Evolutionary conservation across 1,140 invertebrate genomes (phyloP).

Genomic region (Carposina sasakii): DNA sequence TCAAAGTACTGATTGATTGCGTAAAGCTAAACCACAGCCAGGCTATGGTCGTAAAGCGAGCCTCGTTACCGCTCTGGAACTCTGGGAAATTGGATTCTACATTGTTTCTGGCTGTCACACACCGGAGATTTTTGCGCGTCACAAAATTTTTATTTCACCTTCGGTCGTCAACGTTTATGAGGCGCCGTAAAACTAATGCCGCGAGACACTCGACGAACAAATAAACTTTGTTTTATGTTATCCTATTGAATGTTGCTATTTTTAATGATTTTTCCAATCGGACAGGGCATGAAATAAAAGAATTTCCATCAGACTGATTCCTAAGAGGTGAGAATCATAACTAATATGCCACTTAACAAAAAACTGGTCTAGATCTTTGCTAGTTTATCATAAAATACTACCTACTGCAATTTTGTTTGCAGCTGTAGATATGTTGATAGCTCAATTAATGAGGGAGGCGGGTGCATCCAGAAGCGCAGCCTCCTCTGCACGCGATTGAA

Average conservation of each 20-base stretch:
- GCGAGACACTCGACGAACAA: constrained; percentile 13
- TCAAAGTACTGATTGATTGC: constrained; percentile 36
- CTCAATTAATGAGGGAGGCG: constrained; percentile 31
- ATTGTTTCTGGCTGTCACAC: constrained; percentile 28
- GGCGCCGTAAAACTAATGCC: constrained; percentile 28
- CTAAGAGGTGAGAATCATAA: too few species aligned
- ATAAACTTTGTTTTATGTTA: constrained; percentile 15
- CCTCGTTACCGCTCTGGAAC: constrained; percentile 11
- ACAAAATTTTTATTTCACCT: constrained; percentile 34
- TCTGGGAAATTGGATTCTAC: constrained; percentile 32
- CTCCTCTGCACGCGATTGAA: constrained; percentile 26
- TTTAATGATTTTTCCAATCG: constrained; percentile 6
- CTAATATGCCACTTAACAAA: too few species aligned
- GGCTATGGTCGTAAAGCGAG: constrained; percentile 22
- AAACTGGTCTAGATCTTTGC: too few species aligned
- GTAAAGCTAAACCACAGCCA: constrained; percentile 24
- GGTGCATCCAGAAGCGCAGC: constrained; percentile 20
- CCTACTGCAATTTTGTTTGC: constrained; percentile 15
- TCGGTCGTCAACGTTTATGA: constrained; percentile 31
- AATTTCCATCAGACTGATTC: too few species aligned
- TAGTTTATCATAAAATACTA: too few species aligned
- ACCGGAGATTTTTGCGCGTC: constrained; percentile 27
- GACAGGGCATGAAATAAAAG: too few species aligned
- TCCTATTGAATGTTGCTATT: constrained; percentile 8
- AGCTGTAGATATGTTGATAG: constrained; percentile 30